Evolutionary conservation across 1,140 invertebrate species (phyloP), one percentile per base, ranked within the genome.

Genomic region (Pseudomyrmex pallidus): DNA sequence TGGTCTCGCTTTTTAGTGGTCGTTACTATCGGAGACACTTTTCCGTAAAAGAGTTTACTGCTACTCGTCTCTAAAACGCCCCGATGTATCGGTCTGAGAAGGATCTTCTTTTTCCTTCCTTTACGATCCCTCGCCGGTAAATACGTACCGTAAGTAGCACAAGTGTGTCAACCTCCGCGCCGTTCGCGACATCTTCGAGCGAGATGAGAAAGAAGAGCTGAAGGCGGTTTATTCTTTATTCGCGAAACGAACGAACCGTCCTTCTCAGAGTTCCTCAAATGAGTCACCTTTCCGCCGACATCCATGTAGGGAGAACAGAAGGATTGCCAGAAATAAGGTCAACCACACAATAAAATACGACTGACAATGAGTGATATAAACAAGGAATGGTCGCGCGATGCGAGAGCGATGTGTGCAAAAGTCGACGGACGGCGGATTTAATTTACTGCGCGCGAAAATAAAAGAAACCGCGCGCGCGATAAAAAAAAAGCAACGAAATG

Each of bases 21-120:
- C 83, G 74, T 85, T 85, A 85, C 83, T 82, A 85, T 85, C 61
- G 77, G 76, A 63, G 83, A 82, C 76, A 85, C 77, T 82, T 85
- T 85, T 72, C 56, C 52, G 67, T 73, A 83, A 82, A 82, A 74
- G 83, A 64, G 61, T 85, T 82, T 83, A 82, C 61, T 64, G 44
- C 64, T 67, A 22, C 78, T 74, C 76, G 54, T 80, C 66, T 80
- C 54, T 59, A 59, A 80, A 50, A 80, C 44, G 66, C 44, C 56
- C 44, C 76, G 76, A 80, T 72, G 66, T 72, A 72, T 80, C 66
- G 76, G 54, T 70, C 56, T 72, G 66, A 80, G 72, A 80, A 80
- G 72, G 35, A 35, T 46, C n/a, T 57, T 12, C 64, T n/a, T 61
- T 54, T 61, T 70, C 52, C 48, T 22, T 20, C 15, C 44, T 70